These are phyloP conservation scores for Pseudotriccus pelzelni DNA, from an alignment of 2,797 vertebrate genomes.

Conservation along the genomic window DNA sequence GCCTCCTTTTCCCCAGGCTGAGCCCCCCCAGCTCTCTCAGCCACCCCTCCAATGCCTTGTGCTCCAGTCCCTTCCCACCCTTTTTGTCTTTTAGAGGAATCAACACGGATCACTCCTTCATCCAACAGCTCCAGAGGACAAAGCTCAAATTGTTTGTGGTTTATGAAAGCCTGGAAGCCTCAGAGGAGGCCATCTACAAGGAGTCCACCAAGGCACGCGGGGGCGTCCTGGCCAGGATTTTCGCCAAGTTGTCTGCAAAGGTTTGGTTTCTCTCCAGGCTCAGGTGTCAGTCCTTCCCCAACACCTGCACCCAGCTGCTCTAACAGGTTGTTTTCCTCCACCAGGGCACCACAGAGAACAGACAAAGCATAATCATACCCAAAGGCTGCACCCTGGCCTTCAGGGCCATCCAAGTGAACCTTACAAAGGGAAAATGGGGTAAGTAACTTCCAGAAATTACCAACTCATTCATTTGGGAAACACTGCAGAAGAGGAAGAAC, in stretches of 20 bases:
- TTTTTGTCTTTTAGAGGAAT: slow-evolving; percentile 31
- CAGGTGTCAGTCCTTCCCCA: neutral
- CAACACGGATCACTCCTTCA: slow-evolving; percentile 45
- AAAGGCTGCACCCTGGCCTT: slow-evolving; percentile 74
- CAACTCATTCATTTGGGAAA: neutral
- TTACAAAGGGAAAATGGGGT: slow-evolving; percentile 50
- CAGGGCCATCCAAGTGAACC: slow-evolving; percentile 26
- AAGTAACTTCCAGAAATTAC: neutral
- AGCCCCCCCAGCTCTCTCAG: neutral
- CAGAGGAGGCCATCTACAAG: slow-evolving; percentile 19
- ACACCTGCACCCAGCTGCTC: neutral
- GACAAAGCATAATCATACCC: slow-evolving; percentile 57
- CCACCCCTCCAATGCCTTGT: neutral
- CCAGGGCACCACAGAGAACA: slow-evolving; percentile 38
- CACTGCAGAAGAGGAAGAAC: fast-evolving
- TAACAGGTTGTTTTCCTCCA: fast-evolving
- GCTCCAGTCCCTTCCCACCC: neutral
- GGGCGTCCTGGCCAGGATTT: neutral
- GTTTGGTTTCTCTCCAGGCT: slow-evolving; percentile 5
- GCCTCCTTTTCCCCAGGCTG: neutral
- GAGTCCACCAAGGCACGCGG: neutral
- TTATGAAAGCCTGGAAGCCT: slow-evolving; percentile 51
- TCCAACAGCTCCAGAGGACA: slow-evolving; percentile 38
- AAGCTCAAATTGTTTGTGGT: slow-evolving; percentile 29
- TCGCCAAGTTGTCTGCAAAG: neutral